These are phyloP conservation scores for Thamnophis elegans DNA, from an alignment of 2,797 vertebrate genomes.

Conservation along the genomic window DNA sequence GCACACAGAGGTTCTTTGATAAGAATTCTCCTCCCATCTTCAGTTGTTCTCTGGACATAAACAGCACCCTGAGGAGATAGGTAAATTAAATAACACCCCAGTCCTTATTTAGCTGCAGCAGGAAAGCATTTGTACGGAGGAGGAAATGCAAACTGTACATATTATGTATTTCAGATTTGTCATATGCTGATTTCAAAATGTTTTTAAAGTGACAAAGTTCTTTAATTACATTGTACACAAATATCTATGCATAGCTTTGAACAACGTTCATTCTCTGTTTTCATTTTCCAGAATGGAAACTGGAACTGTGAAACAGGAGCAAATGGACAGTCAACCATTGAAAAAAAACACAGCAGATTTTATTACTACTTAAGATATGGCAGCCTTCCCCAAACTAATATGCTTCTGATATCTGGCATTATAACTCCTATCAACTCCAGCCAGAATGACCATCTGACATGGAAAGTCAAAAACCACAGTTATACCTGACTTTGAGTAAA, in stretches of 20 bases:
- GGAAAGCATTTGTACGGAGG: not conserved
- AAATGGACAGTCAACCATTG: not conserved
- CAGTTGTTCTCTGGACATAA: constrained; percentile 18
- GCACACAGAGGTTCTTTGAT: constrained; percentile 21
- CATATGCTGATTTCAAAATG: not conserved
- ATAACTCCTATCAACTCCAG: not conserved
- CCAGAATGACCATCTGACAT: not conserved
- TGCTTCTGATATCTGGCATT: not conserved
- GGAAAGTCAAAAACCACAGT: not conserved
- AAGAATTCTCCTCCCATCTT: constrained; percentile 1
- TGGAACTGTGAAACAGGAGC: not conserved
- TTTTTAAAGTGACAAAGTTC: not conserved
- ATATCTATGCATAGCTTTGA: not conserved
- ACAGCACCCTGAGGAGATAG: constrained; percentile 3
- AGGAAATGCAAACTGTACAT: not conserved
- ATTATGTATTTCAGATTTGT: not conserved
- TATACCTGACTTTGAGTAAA: not conserved
- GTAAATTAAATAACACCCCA: not conserved
- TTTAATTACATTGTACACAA: not conserved
- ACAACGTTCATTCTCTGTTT: not conserved
- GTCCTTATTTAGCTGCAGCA: not conserved
- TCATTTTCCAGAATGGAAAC: not conserved
- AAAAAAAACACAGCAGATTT: not conserved
- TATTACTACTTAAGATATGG: not conserved
- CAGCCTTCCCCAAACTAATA: not conserved